A percentile compares a stretch with the other conserved stretches of the same genome.
phyloP scores from a whole-genome alignment of 1,140 invertebrate species.

The Episyrphus balteatus region DNA sequence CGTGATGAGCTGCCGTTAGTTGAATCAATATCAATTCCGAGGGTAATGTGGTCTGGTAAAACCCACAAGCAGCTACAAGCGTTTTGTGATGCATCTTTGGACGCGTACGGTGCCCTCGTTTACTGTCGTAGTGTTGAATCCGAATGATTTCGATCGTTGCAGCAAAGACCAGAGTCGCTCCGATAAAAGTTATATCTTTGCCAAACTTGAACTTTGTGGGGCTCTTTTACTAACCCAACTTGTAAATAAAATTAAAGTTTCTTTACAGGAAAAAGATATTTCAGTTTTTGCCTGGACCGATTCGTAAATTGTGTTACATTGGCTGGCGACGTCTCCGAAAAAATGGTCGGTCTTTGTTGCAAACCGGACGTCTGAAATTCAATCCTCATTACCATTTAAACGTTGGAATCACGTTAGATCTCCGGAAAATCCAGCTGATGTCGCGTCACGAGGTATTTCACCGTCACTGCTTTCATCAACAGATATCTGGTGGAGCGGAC shows the following conservation, averaged over 20 bases:
- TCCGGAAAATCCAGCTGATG: slow-evolving; percentile 17
- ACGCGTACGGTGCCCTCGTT: slow-evolving; percentile 3
- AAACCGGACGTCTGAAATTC: slow-evolving; percentile 19
- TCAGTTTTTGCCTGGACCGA: slow-evolving; percentile 3
- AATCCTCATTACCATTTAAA: slow-evolving; percentile 6
- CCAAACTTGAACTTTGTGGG: slow-evolving; percentile 13
- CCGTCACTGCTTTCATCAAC: background rate
- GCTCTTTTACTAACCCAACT: slow-evolving; percentile 7
- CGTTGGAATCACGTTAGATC: slow-evolving; percentile 20
- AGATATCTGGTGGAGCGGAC: slow-evolving; percentile 5
- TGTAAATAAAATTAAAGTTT: slow-evolving; percentile 1
- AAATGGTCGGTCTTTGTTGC: slow-evolving; percentile 21
- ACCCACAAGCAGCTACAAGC: background rate
- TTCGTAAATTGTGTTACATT: slow-evolving; percentile 10
- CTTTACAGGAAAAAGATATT: background rate
- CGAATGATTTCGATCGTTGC: slow-evolving; percentile 13
- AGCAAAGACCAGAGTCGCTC: slow-evolving; percentile 15
- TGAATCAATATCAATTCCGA: background rate
- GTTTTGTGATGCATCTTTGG: no score
- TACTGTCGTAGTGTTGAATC: slow-evolving; percentile 3
- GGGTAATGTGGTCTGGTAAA: background rate
- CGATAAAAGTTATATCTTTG: slow-evolving; percentile 10
- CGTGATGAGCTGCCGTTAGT: background rate
- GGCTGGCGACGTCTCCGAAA: slow-evolving; percentile 1
- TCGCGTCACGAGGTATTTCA: slow-evolving; percentile 9